A percentile compares a stretch with the other conserved stretches of the same genome.
Evolutionary conservation across 2,888 invertebrate genomes (phyloP).

Genomic region (Melieria crassipennis): DNA sequence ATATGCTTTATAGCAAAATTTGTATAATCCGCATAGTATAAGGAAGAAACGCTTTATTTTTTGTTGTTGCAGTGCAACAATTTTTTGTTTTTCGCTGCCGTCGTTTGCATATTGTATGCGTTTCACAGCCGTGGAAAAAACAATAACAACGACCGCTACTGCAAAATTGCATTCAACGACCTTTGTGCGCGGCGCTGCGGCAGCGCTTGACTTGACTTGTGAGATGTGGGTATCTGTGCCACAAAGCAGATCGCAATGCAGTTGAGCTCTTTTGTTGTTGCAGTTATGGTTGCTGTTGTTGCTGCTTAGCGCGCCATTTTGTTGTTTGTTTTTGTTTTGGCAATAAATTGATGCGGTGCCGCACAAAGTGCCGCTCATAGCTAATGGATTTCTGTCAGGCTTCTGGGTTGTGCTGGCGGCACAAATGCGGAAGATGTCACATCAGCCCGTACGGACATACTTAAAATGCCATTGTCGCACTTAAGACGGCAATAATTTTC

Average conservation of each 20-base stretch:
- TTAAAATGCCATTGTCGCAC: too few relatives aligned
- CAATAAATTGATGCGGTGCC: background rate
- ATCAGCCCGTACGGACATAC: too few relatives aligned
- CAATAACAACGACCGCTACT: background rate
- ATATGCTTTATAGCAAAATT: background rate
- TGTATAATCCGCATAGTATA: background rate
- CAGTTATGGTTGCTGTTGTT: too few relatives aligned
- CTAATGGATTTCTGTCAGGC: too few relatives aligned
- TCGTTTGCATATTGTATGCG: conserved; percentile 8
- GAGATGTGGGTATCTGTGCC: conserved; percentile 29
- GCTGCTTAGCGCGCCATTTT: conserved; percentile 16
- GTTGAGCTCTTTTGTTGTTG: background rate
- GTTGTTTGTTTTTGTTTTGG: conserved; percentile 5
- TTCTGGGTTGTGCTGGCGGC: too few relatives aligned
- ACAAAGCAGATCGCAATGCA: conserved; percentile 2
- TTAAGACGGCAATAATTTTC: too few relatives aligned
- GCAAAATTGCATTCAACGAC: conserved; percentile 27
- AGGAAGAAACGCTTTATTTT: conserved; percentile 22
- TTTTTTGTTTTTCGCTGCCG: conserved; percentile 3
- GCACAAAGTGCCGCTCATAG: too few relatives aligned
- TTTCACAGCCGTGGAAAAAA: background rate
- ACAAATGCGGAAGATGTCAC: too few relatives aligned
- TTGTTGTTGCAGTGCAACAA: conserved; percentile 10
- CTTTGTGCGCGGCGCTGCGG: conserved; percentile 9
- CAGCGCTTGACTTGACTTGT: background rate